Evolutionary conservation across 2,888 invertebrate genomes (phyloP), one percentile per base, ranked within the genome.

Genomic region (Octonoba sinensis): DNA sequence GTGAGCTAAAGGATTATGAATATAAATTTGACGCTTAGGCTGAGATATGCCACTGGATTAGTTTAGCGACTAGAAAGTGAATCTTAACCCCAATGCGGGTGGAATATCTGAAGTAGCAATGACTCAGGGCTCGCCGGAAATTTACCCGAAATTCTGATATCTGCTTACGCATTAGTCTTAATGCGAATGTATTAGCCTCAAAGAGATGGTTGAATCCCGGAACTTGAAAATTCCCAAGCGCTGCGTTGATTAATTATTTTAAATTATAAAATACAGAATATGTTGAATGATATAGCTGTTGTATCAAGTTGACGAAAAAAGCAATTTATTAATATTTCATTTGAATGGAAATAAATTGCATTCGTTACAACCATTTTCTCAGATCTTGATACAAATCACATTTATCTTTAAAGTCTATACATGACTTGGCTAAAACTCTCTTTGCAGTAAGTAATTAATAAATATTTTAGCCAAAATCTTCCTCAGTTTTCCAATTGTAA

Each of bases 11-110:
- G 71, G 78, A 78, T 78, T 78, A 78, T 66, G 64, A 72, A 78
- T 78, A 78, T 78, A 78, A 78, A 78, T 71, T 71, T 71, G 59
- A 51, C 71, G 49, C 78, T 71, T 60, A 66, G 51, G 51, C 57
- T 72, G 71, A 78, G 66, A 66, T 16, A 78, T 78, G 71, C 27
- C 36, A 65, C 56, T 36, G 71, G 78, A 78, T 78, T 78, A 78
- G 20, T 46, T 46, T 22, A 24, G 54, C 18, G 70, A 70, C 69
- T 54, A 22, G 62, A 24, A 64, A 62, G 36, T 75, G 73, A 64
- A 65, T 73, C 73, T 73, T 65, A 65, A 60, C 44, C 62, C 69
- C 36, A 27, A n/a, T 51, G 22, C 16, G 71, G 57, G 47, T 49
- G 27, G 57, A 20, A 46, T 49, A 20, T 57, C 36, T 6, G 72